Evolutionary conservation across 2,888 invertebrate species (phyloP).

Genomic region (Hyppa rectilinea): DNA sequence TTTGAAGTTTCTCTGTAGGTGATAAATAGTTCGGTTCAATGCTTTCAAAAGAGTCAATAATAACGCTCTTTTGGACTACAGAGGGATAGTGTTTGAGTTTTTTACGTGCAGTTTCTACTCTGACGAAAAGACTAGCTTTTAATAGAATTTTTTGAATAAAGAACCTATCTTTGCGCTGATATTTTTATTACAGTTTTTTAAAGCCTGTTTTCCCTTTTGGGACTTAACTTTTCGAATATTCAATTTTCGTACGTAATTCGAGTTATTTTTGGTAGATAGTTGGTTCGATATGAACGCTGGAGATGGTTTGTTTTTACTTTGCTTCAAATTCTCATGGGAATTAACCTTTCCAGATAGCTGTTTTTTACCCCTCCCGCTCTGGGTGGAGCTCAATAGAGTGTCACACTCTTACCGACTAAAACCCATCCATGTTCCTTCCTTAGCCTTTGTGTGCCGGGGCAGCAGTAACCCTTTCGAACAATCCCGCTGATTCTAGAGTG

Average conservation of each 20-base stretch:
- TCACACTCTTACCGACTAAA: too few species aligned
- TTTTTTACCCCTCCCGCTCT: too few species aligned
- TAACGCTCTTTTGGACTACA: conserved; percentile 49
- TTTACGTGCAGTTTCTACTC: conserved; percentile 38
- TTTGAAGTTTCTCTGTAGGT: conserved; percentile 64
- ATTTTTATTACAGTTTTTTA: neutral
- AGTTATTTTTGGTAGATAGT: neutral
- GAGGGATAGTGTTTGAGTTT: conserved; percentile 34
- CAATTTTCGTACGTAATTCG: neutral
- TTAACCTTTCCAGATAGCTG: neutral
- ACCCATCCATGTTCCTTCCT: too few species aligned
- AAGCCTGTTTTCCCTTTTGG: neutral
- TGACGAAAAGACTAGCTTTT: conserved; percentile 19
- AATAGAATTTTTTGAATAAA: conserved; percentile 5
- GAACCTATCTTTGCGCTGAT: neutral
- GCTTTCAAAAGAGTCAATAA: conserved; percentile 61
- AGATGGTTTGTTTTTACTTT: neutral
- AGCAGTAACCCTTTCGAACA: too few species aligned
- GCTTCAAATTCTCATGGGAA: neutral
- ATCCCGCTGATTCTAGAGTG: too few species aligned
- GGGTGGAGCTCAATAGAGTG: too few species aligned
- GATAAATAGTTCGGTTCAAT: conserved; percentile 67
- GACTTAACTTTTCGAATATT: neutral
- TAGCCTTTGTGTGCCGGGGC: too few species aligned
- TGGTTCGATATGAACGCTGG: neutral